Evolutionary conservation across 2,888 invertebrate species (phyloP).

Genomic region (Apotomis capreana): DNA sequence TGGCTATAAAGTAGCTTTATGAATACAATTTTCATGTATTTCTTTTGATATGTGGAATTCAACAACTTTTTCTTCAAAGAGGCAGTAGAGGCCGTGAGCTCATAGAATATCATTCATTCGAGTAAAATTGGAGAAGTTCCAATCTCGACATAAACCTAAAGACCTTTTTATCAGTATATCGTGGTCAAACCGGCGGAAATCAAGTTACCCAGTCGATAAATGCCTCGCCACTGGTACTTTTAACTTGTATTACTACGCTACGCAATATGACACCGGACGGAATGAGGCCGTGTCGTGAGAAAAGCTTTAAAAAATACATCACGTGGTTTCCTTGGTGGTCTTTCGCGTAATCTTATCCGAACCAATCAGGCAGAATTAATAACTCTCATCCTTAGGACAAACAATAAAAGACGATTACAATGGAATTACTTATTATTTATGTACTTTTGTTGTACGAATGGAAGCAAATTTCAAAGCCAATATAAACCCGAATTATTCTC

Average conservation of each 20-base stretch:
- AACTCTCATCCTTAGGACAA: slow-evolving; percentile 59
- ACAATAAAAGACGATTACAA: slow-evolving; percentile 42
- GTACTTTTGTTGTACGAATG: slow-evolving; percentile 2
- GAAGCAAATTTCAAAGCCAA: slow-evolving; percentile 5
- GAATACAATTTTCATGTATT: too few species aligned
- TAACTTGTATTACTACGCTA: neutral
- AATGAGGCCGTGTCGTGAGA: slow-evolving; percentile 15
- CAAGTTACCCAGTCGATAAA: too few species aligned
- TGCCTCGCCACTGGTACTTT: too few species aligned
- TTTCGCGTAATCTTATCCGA: slow-evolving; percentile 63
- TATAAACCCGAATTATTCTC: slow-evolving; percentile 18
- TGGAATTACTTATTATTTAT: slow-evolving; percentile 23
- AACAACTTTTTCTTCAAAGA: too few species aligned
- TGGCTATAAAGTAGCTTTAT: too few species aligned
- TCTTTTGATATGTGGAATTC: too few species aligned
- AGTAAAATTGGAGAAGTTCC: too few species aligned
- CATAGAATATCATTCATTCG: too few species aligned
- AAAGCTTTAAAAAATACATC: slow-evolving; percentile 29
- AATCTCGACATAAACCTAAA: too few species aligned
- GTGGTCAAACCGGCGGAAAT: too few species aligned
- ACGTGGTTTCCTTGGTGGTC: slow-evolving; percentile 55
- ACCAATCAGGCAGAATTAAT: slow-evolving; percentile 67
- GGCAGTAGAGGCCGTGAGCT: too few species aligned
- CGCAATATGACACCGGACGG: slow-evolving; percentile 34
- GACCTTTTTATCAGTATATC: too few species aligned